These are phyloP conservation scores for Unio pictorum DNA, from an alignment of 2,888 invertebrate species.

Conservation along the genomic window DNA sequence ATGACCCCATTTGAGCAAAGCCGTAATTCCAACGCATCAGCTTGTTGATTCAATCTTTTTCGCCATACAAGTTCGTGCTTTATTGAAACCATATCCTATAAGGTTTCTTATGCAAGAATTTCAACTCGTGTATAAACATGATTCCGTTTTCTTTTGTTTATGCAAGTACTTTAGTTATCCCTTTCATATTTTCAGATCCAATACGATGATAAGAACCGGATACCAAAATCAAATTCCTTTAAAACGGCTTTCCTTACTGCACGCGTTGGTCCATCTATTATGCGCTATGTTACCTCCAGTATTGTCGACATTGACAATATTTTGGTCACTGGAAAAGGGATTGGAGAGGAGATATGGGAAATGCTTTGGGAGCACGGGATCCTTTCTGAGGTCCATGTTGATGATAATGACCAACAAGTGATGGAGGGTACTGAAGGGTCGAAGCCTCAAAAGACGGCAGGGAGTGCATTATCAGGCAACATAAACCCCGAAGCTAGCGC, in stretches of 20 bases:
- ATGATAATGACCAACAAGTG: constrained; percentile 7
- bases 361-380: constrained; percentile 28
- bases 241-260: constrained; percentile 28
- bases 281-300: constrained; percentile 28
- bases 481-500: too few species aligned
- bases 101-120: too few species aligned
- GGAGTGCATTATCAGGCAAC: too few species aligned
- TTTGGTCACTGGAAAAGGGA: constrained; percentile 23
- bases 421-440: neutral
- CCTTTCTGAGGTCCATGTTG: constrained; percentile 18
- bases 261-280: constrained; percentile 29
- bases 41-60: too few species aligned
- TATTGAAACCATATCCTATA: too few species aligned
- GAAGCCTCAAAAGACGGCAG: too few species aligned
- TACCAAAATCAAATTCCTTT: constrained; percentile 29
- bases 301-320: constrained; percentile 27
- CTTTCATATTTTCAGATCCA: constrained; percentile 24
- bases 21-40: too few species aligned
- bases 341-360: constrained; percentile 39
- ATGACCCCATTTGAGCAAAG: too few species aligned
- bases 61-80: too few species aligned
- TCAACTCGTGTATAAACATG: too few species aligned
- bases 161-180: too few species aligned
- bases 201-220: constrained; percentile 21
- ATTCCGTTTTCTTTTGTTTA: too few species aligned